Evolutionary conservation across 2,888 invertebrate species (phyloP).

Genomic region (Aplocera efformata): DNA sequence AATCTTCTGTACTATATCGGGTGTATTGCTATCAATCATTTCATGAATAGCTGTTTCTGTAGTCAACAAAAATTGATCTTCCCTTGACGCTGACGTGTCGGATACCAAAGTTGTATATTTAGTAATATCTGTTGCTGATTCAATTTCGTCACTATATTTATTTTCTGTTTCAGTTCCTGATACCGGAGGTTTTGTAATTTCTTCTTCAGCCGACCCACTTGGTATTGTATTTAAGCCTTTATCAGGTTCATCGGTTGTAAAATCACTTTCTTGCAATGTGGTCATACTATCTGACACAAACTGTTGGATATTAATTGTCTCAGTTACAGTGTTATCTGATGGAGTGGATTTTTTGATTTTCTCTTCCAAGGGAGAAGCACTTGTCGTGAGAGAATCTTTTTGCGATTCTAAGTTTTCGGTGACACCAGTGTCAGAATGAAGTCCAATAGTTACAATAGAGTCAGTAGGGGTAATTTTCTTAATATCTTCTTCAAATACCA

Average conservation of each 20-base stretch:
- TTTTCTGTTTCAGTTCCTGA: constrained; percentile 24
- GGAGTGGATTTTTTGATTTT: constrained; percentile 33
- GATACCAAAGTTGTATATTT: constrained; percentile 21
- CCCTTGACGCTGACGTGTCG: constrained; percentile 27
- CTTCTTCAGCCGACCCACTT: constrained; percentile 39
- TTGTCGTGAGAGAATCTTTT: constrained; percentile 5
- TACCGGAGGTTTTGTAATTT: constrained; percentile 27
- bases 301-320: neutral
- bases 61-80: constrained; percentile 31
- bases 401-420: constrained; percentile 10
- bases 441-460: neutral
- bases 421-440: neutral
- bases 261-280: constrained; percentile 13
- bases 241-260: constrained; percentile 44
- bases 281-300: constrained; percentile 1
- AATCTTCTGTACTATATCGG: constrained; percentile 14
- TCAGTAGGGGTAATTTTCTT: neutral
- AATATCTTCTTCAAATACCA: too few relatives aligned
- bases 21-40: constrained; percentile 26
- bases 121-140: constrained; percentile 20
- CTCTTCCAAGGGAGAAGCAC: constrained; percentile 5
- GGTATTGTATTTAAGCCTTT: constrained; percentile 55
- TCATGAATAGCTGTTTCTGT: constrained; percentile 37
- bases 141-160: constrained; percentile 22
- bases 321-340: constrained; percentile 10